Percentiles rank a stretch among this genome's conserved stretches.
These are phyloP conservation scores for Caenorhabditis brenneri DNA, from an alignment of 1,140 invertebrate species.

Conservation along the genomic window DNA sequence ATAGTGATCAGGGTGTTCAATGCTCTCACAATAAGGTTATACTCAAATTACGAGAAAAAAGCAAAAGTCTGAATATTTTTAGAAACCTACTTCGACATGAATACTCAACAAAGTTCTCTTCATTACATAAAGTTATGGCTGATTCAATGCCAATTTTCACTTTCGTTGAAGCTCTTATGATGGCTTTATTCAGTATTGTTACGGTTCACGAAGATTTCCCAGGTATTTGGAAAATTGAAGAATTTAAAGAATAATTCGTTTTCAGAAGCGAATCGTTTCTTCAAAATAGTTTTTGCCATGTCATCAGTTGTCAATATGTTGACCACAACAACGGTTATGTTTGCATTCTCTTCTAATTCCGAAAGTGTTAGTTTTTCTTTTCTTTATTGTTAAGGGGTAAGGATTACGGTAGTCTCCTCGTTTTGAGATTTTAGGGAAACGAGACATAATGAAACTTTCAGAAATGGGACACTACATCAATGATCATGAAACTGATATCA, in stretches of 20 bases:
- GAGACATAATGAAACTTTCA: neutral
- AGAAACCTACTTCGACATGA: conserved; percentile 34
- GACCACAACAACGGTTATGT: conserved; percentile 9
- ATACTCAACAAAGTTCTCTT: conserved; percentile 1
- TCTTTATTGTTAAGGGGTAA: neutral
- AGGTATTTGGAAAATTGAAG: neutral
- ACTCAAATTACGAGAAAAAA: neutral
- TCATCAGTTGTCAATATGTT: conserved; percentile 31
- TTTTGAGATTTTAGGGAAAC: no score
- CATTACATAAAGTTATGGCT: neutral
- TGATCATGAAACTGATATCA: conserved; percentile 32
- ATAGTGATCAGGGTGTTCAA: conserved; percentile 24
- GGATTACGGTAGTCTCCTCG: no score
- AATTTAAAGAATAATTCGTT: neutral
- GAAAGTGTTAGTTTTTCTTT: neutral
- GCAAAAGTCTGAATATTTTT: no score
- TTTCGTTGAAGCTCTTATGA: conserved; percentile 5
- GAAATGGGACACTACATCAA: conserved; percentile 16
- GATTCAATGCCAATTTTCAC: conserved; percentile 42
- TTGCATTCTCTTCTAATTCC: conserved; percentile 9
- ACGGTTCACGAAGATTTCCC: conserved; percentile 34
- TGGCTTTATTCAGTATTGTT: conserved; percentile 42
- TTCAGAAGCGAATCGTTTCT: conserved; percentile 30
- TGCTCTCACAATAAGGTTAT: conserved; percentile 11
- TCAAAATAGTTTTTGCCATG: conserved; percentile 39